Evolutionary conservation across 2,113 vertebrate species (phyloP).

Genomic region (Alosa alosa): DNA sequence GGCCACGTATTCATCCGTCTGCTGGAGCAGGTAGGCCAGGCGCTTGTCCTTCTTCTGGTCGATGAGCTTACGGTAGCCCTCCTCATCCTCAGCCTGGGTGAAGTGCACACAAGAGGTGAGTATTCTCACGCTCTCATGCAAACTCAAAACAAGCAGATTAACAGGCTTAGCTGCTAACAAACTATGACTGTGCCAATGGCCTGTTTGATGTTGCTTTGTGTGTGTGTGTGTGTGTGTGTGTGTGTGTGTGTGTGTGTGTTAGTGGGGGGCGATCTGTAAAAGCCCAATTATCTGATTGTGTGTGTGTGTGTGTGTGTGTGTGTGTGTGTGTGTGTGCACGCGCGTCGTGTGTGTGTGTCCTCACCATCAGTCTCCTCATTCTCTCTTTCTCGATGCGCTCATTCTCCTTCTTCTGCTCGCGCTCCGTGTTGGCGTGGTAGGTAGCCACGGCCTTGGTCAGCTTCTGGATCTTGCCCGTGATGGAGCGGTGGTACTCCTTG

Average conservation of each 20-base stretch:
- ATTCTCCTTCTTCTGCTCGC: constrained; percentile 98
- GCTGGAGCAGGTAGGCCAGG: constrained; percentile 93
- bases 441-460: constrained; percentile 94
- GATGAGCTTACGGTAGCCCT: constrained; percentile 95
- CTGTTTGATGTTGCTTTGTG: not conserved
- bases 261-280: not conserved
- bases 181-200: no score
- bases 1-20: constrained; percentile 96
- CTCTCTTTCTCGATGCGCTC: constrained; percentile 96
- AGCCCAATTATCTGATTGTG: not conserved
- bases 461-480: constrained; percentile 93
- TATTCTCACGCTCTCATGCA: not conserved
- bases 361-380: constrained; percentile 94
- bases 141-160: not conserved
- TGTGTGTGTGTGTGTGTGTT: not conserved
- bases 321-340: constrained; percentile 51
- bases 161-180: not conserved
- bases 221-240: not conserved
- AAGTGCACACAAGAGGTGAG: not conserved
- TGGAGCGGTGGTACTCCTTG: constrained; percentile 94
- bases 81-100: constrained; percentile 89
- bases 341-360: constrained; percentile 21
- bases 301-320: constrained; percentile 40
- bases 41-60: constrained; percentile 99
- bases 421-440: constrained; percentile 95